Evolutionary conservation across 2,113 vertebrate species (phyloP).

Genomic region (Peromyscus polionotus): DNA sequence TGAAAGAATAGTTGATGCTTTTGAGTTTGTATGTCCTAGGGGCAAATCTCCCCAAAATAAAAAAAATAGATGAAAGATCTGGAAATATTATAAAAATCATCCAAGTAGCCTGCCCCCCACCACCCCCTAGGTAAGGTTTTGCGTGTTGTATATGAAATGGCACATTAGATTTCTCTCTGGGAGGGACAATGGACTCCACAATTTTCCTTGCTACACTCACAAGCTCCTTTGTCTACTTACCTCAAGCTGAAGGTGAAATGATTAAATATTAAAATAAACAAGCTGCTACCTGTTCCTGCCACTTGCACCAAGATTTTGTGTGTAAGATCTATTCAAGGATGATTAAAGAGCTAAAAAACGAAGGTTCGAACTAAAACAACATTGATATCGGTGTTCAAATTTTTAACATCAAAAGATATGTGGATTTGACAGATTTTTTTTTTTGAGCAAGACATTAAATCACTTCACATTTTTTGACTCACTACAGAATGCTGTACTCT

Average conservation of each 20-base stretch:
- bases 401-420: not conserved
- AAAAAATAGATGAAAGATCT: not conserved
- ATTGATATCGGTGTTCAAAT: not conserved
- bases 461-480: slow-evolving; percentile 24
- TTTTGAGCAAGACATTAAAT: slow-evolving; percentile 28
- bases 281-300: slow-evolving; percentile 76
- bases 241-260: slow-evolving; percentile 65
- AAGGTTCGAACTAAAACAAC: slow-evolving; percentile 47
- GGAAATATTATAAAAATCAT: slow-evolving; percentile 17
- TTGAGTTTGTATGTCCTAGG: slow-evolving; percentile 6
- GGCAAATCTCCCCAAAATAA: not conserved
- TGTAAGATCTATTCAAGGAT: not conserved
- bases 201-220: slow-evolving; percentile 51
- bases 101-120: not conserved
- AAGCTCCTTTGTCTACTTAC: slow-evolving; percentile 26
- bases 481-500: not conserved
- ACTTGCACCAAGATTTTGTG: slow-evolving; percentile 62
- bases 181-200: slow-evolving; percentile 1
- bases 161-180: slow-evolving; percentile 30
- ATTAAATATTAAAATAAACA: slow-evolving; percentile 85
- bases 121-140: not conserved
- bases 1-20: not conserved
- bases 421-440: not conserved
- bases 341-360: slow-evolving; percentile 64
- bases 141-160: slow-evolving; percentile 5